Conservation (phyloP, 2,888 invertebrate genomes). For the Dicyrtoma fusca region DNA sequence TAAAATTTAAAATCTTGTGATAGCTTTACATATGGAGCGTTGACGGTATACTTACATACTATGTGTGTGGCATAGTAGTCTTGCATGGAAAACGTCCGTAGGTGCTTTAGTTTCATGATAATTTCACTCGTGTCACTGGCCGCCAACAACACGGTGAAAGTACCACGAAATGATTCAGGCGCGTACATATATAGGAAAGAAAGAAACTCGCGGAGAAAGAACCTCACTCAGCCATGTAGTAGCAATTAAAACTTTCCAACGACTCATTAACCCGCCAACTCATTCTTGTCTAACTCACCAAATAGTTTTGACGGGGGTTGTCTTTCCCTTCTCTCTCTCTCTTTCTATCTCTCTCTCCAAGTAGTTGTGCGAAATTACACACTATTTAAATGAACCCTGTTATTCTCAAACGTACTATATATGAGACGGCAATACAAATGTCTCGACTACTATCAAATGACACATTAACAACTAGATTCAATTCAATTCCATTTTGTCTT, state of each 20-base stretch:
- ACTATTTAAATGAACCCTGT: too few relatives aligned
- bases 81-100: background rate
- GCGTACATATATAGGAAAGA: background rate
- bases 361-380: too few relatives aligned
- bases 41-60: too few relatives aligned
- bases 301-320: conserved; percentile 38
- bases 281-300: conserved; percentile 38
- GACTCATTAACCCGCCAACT: conserved; percentile 53
- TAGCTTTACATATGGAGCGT: too few relatives aligned
- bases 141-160: background rate
- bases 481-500: conserved; percentile 24
- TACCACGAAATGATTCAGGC: background rate
- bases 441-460: too few relatives aligned
- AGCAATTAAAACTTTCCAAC: conserved; percentile 56
- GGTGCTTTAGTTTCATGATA: background rate
- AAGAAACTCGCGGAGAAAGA: conserved; percentile 2
- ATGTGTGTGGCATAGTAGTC: too few relatives aligned
- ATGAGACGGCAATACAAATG: too few relatives aligned
- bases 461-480: too few relatives aligned
- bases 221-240: conserved; percentile 16
- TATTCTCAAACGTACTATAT: too few relatives aligned
- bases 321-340: background rate
- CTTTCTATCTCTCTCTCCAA: background rate
- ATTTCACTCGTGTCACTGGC: background rate
- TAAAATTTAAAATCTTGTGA: too few relatives aligned